Evolutionary conservation across 1,140 invertebrate genomes (phyloP), one percentile per base, ranked within the genome.

Genomic region (Cydia pomonella): DNA sequence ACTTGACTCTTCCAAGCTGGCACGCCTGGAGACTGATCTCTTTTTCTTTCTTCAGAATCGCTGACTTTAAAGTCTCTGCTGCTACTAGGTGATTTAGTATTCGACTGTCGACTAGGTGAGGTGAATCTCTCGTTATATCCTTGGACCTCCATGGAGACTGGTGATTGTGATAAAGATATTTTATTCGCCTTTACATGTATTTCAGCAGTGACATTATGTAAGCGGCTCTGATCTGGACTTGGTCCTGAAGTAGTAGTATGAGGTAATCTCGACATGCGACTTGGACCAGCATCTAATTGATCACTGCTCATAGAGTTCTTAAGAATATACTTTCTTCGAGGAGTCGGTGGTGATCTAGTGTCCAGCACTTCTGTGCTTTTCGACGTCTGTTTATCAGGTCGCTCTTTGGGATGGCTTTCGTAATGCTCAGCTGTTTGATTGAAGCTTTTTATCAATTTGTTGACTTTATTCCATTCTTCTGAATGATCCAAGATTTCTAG

Each of bases 401-500:
- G 75, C 71, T 93, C 84, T 87, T 89, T 89, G 87, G 87, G 81
- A 90, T 90, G 76, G 76, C 64, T 89, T 71, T 89, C 87, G 73
- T 88, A 87, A 53, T 88, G 75, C 83, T 92, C 87, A 62, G 85
- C 74, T 75, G 90, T 87, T 78, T 87, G 86, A 79, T 87, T 91
- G 75, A 84, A 94, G 72, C 77, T 90, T 76, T 79, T 89, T 79
- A 89, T 85, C 74, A 86, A 91, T 77, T 74, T 84, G 76, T 84
- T 86, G 5, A 90, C 86, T 84, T 85, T 89, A 71, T 88, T 90
- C 90, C 92, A 93, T 72, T 92, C 90, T 81, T 92, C 87, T 4
- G 84, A 86, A 66, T 87, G 87, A 80, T 95, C 95, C 75, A 95
- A 81, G 74, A 95, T 82, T 77, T 96, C 95, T 73, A 96, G 86